Evolutionary conservation across 30 jellyfish, hydroid and myxozoan genomes (phyloP).

Genomic region (Hydractinia echinata): DNA sequence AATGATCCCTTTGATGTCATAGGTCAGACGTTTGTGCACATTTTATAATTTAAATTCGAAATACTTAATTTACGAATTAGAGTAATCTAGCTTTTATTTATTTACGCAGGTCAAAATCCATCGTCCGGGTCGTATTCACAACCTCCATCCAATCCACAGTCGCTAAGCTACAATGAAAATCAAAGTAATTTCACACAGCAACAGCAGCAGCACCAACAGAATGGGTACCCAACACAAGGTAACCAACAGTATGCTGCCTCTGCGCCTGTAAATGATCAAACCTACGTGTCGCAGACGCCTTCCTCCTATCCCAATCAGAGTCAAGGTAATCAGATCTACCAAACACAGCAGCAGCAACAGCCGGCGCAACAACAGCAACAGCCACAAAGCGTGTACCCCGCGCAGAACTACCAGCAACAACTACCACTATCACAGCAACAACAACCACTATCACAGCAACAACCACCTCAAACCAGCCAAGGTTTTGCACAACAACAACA

Average conservation of each 20-base stretch:
- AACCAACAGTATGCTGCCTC: neutral
- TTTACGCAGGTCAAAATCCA: too few species aligned
- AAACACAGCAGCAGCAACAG: neutral
- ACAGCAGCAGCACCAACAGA: constrained; percentile 1
- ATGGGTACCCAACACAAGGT: neutral
- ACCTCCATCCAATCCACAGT: too few species aligned
- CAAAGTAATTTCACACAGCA: neutral
- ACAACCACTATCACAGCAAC: constrained; percentile 1
- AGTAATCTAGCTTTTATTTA: too few species aligned
- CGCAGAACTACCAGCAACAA: neutral
- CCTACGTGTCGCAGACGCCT: neutral
- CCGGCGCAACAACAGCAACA: neutral
- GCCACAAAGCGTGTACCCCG: neutral
- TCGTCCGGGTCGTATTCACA: too few species aligned
- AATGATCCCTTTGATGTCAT: constrained; percentile 6
- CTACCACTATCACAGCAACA: neutral
- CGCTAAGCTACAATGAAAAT: neutral
- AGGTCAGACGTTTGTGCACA: neutral
- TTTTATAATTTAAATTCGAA: neutral
- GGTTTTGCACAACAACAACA: neutral
- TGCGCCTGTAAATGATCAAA: neutral
- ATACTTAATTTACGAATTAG: too few species aligned
- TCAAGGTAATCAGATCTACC: neutral
- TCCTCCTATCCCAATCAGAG: neutral
- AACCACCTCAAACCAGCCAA: constrained; percentile 11